Evolutionary conservation across 2,888 invertebrate genomes (phyloP).

Genomic region (Tetanocera ferruginea): DNA sequence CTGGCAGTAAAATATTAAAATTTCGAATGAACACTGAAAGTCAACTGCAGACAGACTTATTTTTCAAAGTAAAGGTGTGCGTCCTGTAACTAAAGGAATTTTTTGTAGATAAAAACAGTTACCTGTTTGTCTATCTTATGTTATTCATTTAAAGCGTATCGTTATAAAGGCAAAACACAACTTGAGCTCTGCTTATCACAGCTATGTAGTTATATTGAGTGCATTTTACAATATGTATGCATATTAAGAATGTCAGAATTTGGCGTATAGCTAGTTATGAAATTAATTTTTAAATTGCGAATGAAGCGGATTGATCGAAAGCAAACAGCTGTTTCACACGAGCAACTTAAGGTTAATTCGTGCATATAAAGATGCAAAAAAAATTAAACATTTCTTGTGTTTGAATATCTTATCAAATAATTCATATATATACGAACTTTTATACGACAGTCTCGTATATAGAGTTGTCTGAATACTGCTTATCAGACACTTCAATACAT

Average conservation of each 20-base stretch:
- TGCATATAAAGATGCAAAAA: background rate
- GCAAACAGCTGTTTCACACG: background rate
- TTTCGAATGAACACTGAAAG: conserved; percentile 1
- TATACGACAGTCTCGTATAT: too few relatives aligned
- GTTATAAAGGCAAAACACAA: too few relatives aligned
- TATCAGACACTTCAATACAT: background rate
- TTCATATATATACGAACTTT: background rate
- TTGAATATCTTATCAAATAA: background rate
- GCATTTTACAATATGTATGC: too few relatives aligned
- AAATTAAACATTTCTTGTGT: background rate
- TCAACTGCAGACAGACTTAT: background rate
- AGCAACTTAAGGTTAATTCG: background rate
- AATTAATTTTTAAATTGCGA: background rate
- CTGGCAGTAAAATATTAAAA: background rate
- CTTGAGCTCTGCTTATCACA: too few relatives aligned
- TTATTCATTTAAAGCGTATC: too few relatives aligned
- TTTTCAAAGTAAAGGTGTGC: too few relatives aligned
- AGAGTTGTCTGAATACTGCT: background rate
- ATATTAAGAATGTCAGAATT: too few relatives aligned
- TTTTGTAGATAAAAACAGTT: too few relatives aligned
- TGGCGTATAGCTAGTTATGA: too few relatives aligned
- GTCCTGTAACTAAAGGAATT: too few relatives aligned
- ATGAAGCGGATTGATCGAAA: background rate
- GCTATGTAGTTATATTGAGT: too few relatives aligned
- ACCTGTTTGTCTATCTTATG: too few relatives aligned